phyloP scores from a whole-genome alignment of 2,888 invertebrate species.

The Leptopilina myrica region DNA sequence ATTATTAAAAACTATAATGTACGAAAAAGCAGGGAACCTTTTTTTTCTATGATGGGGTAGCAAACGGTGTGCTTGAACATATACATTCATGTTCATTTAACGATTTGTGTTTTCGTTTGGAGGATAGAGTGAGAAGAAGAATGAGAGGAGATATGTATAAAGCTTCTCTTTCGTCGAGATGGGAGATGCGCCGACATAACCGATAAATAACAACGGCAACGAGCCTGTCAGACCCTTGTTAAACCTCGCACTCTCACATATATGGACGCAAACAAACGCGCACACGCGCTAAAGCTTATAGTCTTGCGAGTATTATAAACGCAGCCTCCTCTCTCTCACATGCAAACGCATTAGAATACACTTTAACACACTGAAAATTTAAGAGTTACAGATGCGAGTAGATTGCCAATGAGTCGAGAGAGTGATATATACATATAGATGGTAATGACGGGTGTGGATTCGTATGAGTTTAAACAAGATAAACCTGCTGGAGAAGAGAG shows the following conservation, averaged over 20 bases:
- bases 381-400: conserved; percentile 37
- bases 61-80: background rate
- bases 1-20: background rate
- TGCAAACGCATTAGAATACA: conserved; percentile 43
- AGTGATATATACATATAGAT: background rate
- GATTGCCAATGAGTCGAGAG: conserved; percentile 41
- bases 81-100: background rate
- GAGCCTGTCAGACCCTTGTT: conserved; percentile 76
- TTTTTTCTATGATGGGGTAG: background rate
- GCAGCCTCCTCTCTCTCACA: background rate
- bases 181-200: conserved; percentile 75
- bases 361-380: conserved; percentile 40
- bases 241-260: conserved; percentile 65
- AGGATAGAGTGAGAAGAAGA: conserved; percentile 24
- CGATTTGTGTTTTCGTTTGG: conserved; percentile 1
- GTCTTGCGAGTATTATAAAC: conserved; percentile 36
- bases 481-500: conserved; percentile 17
- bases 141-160: conserved; percentile 44
- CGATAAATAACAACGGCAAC: conserved; percentile 76
- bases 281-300: conserved; percentile 34
- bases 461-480: conserved; percentile 27
- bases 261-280: conserved; percentile 43
- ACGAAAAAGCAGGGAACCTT: background rate
- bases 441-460: conserved; percentile 37
- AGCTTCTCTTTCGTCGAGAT: conserved; percentile 68